A percentile compares a stretch with the other conserved stretches of the same genome.
Conservation (phyloP, 1,140 invertebrate genomes). For the Mylabris phalerata region DNA sequence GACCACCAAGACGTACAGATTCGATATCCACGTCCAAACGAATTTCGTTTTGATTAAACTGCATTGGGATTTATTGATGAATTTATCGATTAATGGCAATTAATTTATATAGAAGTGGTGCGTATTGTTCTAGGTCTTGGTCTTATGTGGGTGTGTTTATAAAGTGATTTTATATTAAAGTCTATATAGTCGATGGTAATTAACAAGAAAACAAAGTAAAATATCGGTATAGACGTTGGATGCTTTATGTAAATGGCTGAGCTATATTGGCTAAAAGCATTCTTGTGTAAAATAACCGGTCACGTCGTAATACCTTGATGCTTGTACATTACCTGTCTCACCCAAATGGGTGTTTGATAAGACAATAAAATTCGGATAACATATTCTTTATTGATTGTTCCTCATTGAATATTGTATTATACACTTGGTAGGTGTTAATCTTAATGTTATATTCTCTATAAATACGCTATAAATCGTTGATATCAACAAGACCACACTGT, state of each 20-base stretch:
- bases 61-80: no score
- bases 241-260: constrained; percentile 26
- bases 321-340: constrained; percentile 21
- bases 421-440: constrained; percentile 18
- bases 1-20: no score
- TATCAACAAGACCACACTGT: constrained; percentile 7
- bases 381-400: constrained; percentile 26
- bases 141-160: constrained; percentile 11
- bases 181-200: constrained; percentile 10
- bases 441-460: constrained; percentile 12
- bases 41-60: no score
- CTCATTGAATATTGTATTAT: constrained; percentile 27
- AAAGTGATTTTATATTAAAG: constrained; percentile 7
- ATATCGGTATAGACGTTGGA: constrained; percentile 18
- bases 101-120: no score
- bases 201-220: constrained; percentile 17
- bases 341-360: constrained; percentile 21
- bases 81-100: no score
- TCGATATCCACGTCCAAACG: no score
- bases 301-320: constrained; percentile 16
- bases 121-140: neutral
- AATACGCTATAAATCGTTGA: constrained; percentile 3
- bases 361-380: constrained; percentile 24
- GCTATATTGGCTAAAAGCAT: constrained; percentile 30
- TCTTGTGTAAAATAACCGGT: constrained; percentile 28